Conservation (phyloP, 1,140 invertebrate genomes). For the Aphelinus certus region DNA sequence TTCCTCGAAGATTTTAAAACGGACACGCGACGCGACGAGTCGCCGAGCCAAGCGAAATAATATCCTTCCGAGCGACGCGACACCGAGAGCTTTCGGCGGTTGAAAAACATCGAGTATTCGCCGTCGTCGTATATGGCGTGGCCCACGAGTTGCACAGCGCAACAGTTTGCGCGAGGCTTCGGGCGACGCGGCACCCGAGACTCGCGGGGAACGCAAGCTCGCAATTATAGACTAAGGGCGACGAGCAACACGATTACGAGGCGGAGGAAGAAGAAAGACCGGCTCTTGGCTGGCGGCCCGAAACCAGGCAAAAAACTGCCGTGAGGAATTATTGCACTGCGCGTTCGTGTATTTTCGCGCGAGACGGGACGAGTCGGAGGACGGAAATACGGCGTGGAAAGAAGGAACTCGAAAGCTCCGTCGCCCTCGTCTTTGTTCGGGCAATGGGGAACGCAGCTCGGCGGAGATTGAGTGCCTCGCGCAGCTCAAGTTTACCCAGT, state of each 20-base stretch:
- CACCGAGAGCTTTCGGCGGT: too few species aligned
- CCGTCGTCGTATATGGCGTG: too few species aligned
- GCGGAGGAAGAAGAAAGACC: slow-evolving; percentile 12
- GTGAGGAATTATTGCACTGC: slow-evolving; percentile 21
- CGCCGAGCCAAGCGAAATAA: too few species aligned
- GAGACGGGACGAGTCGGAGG: neutral
- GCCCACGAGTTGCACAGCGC: too few species aligned
- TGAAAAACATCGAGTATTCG: too few species aligned
- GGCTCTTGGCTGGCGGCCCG: neutral
- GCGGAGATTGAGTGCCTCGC: too few species aligned
- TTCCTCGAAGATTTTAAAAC: too few species aligned
- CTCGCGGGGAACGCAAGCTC: neutral
- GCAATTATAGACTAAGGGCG: slow-evolving; percentile 61
- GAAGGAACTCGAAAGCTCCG: neutral
- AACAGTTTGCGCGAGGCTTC: neutral
- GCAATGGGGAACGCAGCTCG: too few species aligned
- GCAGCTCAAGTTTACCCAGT: too few species aligned
- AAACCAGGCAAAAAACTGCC: neutral
- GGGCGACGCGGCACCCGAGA: neutral
- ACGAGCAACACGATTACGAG: slow-evolving; percentile 18
- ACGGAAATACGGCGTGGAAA: neutral
- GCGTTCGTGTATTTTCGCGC: slow-evolving; percentile 7
- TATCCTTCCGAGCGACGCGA: too few species aligned
- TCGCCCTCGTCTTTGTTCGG: neutral
- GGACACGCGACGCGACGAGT: too few species aligned